Base-by-base conservation (phyloP, 1,140 invertebrate genomes). In the Philopotamus ludificatus region DNA sequence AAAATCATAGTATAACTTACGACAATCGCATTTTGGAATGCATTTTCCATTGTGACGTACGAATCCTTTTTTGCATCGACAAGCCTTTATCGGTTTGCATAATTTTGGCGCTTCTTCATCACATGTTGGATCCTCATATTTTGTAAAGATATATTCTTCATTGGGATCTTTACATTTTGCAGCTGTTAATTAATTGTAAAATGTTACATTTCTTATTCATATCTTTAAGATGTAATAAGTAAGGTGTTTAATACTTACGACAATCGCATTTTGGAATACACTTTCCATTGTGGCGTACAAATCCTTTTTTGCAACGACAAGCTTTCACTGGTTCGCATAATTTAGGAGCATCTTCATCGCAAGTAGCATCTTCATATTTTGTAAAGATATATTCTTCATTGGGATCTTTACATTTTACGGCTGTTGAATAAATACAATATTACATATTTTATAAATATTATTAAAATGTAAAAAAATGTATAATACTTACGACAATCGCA, bases 351-450 rank as follows among this genome's bases (percentile, higher is more conserved):
- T 8, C 7, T 42, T 60, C 42, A 15, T 2, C 23, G 25, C 57
- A 60, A 1, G 57, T 47, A 9, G 42, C 21, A 47, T 47, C 57
- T 10, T 23, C 22, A 15, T 26, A 25, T 3, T 16, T 25, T 26
- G 51, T n/a, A 18, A 9, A n/a, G 2, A 18, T 60, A 25, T 60
- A 60, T 15, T 42, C 9, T 60, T 60, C 42, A 26, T 60, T 60
- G 8, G 34, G 7, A 15, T 34, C 22, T 4, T 1, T 3, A n/a
- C 57, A 60, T 12, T 34, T 34, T 7, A 34, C 28, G 12, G 28
- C 28, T 34, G 28, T 16, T 7, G n/a, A n/a, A n/a, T n/a, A n/a
- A n/a, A n/a, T n/a, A n/a, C n/a, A n/a, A n/a, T n/a, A n/a, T n/a
- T n/a, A n/a, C n/a, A n/a, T n/a, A n/a, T n/a, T n/a, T n/a, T n/a